phyloP scores from a whole-genome alignment of 2,888 invertebrate species.

The Amiota minor region DNA sequence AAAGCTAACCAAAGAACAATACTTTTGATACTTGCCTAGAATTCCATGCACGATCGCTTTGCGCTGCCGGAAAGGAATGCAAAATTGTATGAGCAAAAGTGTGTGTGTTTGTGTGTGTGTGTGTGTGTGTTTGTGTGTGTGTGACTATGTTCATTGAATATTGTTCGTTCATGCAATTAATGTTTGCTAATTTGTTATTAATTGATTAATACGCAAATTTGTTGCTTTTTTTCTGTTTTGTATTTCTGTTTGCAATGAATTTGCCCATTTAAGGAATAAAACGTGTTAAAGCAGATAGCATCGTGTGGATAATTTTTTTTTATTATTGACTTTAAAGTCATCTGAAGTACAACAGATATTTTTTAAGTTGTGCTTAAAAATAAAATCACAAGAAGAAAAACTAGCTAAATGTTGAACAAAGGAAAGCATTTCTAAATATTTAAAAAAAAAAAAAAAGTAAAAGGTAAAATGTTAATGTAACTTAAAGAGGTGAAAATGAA shows the following conservation, averaged over 20 bases:
- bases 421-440: too few species aligned
- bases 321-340: too few species aligned
- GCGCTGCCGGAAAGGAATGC: slow-evolving; percentile 14
- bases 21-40: neutral
- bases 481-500: too few species aligned
- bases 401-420: too few species aligned
- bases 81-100: neutral
- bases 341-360: too few species aligned
- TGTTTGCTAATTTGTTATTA: slow-evolving; percentile 23
- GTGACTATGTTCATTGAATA: too few species aligned
- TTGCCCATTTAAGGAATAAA: neutral
- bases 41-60: slow-evolving; percentile 18
- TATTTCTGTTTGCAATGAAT: neutral
- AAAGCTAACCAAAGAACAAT: neutral
- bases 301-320: too few species aligned
- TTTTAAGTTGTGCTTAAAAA: too few species aligned
- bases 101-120: neutral
- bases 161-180: slow-evolving; percentile 19
- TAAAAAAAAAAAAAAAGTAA: too few species aligned
- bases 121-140: neutral
- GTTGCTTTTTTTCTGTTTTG: neutral
- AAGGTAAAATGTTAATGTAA: too few species aligned
- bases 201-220: slow-evolving; percentile 15
- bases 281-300: neutral
- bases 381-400: too few species aligned